phyloP scores from a whole-genome alignment of 1,140 invertebrate species.

The Drosophila triauraria region DNA sequence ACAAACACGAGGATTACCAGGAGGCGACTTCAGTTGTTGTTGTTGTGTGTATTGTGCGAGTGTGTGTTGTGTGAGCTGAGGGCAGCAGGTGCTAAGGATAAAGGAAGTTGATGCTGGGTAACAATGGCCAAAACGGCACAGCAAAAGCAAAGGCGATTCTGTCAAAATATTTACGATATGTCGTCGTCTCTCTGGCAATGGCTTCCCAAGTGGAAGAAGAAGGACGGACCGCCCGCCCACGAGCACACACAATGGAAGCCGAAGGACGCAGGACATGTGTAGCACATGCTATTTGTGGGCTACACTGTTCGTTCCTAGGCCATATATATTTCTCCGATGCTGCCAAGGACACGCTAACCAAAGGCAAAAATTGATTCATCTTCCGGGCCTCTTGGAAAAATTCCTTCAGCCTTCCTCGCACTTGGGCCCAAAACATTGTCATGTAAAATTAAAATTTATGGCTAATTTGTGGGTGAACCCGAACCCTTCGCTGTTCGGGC shows the following conservation, averaged over 20 bases:
- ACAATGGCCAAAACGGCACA: constrained; percentile 75
- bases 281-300: constrained; percentile 65
- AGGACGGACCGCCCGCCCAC: constrained; percentile 31
- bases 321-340: constrained; percentile 30
- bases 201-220: constrained; percentile 65
- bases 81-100: constrained; percentile 59
- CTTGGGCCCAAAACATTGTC: constrained; percentile 64
- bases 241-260: constrained; percentile 28
- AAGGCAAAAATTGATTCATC: constrained; percentile 53
- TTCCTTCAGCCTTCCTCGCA: constrained; percentile 19
- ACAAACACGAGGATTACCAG: constrained; percentile 79
- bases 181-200: constrained; percentile 61
- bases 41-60: constrained; percentile 1
- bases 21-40: constrained; percentile 40
- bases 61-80: constrained; percentile 6
- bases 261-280: constrained; percentile 66
- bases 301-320: constrained; percentile 47
- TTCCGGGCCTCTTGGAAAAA: constrained; percentile 25
- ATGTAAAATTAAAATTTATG: constrained; percentile 84
- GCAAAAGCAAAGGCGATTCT: constrained; percentile 80
- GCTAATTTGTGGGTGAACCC: constrained; percentile 73
- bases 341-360: constrained; percentile 57
- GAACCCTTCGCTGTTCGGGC: constrained; percentile 11
- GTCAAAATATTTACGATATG: constrained; percentile 83
- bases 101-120: constrained; percentile 50